Evolutionary conservation across 2,797 vertebrate species (phyloP), one percentile per base, ranked within the genome.

Genomic region (Sebastes hubbsi): DNA sequence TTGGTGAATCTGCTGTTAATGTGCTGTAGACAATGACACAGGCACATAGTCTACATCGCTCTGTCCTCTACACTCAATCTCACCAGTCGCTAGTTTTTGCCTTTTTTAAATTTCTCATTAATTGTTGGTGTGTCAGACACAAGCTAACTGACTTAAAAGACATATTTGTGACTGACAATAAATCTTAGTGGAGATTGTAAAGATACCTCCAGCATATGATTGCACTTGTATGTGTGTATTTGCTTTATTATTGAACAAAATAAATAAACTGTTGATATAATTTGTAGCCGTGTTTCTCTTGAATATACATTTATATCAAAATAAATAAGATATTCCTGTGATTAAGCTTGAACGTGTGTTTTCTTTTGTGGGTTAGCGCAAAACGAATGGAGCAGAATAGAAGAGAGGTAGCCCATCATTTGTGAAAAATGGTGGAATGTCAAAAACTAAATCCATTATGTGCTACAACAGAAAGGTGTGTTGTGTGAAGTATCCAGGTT

Each of bases 1-100:
- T 98, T 94, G 97, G 97, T 24, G 91, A 94, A 66, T 87, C 89
- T 84, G 87, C 87, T 24, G 25, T 87, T 6, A 46, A 49, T 10
- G 55, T 89, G 69, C 73, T 94, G 25, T 94, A 92, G 82, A 52
- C 46, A 9, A 9, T 46, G 16, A 74, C 6, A 5, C 2, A 12
- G 30, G 3, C 27, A 30, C 13, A 10, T 75, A 6, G 6, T 7
- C 12, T 22, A 0, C 20, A 3, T 38, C 10, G 22, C 22, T 62
- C 14, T 59, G 29, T 66, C 32, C 3, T 36, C 5, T 25, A 14
- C 34, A 12, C 52, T 36, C 25, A 3, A 9, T 54, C 68, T 69
- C 46, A 27, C 22, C 12, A 49, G 2, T 11, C 63, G 42, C 6
- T 22, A 5, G 18, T n/a, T 38, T 61, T 54, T 38, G 25, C 5